phyloP scores from a whole-genome alignment of 2,113 vertebrate species.

The Dromaius novaehollandiae region DNA sequence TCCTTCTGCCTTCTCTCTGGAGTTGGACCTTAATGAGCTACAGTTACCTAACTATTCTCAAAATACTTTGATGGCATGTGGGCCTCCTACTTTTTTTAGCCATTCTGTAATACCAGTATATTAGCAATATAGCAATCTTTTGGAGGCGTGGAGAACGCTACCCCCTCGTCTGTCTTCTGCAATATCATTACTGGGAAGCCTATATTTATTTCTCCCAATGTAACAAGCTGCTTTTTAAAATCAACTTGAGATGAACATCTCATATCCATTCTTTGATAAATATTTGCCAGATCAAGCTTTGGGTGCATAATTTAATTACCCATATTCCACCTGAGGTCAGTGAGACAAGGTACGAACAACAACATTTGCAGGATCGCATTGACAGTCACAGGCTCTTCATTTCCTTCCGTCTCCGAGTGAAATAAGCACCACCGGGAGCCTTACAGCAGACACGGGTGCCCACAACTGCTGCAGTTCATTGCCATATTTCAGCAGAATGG shows the following conservation, averaged over 20 bases:
- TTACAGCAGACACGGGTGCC: neutral
- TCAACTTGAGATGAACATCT: neutral
- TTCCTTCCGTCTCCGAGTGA: neutral
- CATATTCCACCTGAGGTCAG: neutral
- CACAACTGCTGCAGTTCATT: too few relatives aligned
- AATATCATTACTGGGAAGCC: neutral
- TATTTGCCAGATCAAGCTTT: neutral
- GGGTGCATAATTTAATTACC: neutral
- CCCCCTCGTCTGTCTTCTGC: neutral
- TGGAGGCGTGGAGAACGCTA: rapidly evolving
- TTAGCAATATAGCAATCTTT: neutral
- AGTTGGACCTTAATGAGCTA: neutral
- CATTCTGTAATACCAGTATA: neutral
- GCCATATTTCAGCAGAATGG: neutral
- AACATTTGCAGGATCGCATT: rapidly evolving
- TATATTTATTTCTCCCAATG: neutral
- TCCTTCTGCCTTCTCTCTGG: neutral
- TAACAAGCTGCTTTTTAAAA: neutral
- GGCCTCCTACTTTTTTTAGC: neutral
- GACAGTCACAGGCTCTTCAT: neutral
- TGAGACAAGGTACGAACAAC: neutral
- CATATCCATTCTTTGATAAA: neutral
- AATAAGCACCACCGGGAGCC: neutral
- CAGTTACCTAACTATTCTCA: neutral
- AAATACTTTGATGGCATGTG: neutral